Percentiles rank a stretch among this genome's conserved stretches.
These are phyloP conservation scores for Caracal caracal DNA, from an alignment of 2,113 vertebrate genomes.

Conservation along the genomic window DNA sequence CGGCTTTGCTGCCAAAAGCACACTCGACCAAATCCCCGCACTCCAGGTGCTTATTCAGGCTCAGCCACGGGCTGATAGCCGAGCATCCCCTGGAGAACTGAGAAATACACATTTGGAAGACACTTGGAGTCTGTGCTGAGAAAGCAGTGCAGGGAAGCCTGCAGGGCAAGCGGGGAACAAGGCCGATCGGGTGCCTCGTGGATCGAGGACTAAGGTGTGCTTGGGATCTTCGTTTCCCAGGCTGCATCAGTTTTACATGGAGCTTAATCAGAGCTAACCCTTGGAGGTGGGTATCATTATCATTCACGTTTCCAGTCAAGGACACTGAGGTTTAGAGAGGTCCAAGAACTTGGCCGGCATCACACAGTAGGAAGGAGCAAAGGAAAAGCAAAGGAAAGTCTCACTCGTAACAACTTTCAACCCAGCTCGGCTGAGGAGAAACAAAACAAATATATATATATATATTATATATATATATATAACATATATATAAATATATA, in stretches of 20 bases:
- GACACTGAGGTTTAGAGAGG: not conserved
- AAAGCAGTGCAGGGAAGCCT: not conserved
- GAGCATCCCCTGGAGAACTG: not conserved
- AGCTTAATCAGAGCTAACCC: conserved; percentile 8
- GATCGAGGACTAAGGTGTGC: not conserved
- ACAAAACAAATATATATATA: too few relatives aligned
- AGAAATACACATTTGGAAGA: not conserved
- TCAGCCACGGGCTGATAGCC: not conserved
- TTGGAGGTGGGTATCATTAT: not conserved
- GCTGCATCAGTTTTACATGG: not conserved
- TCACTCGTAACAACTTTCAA: not conserved
- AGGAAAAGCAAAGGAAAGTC: not conserved
- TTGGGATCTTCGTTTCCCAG: not conserved
- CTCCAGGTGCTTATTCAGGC: not conserved
- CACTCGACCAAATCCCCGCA: not conserved
- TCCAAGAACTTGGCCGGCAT: not conserved
- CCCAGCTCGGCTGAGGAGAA: too few relatives aligned
- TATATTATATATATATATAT: not conserved
- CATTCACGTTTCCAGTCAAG: not conserved
- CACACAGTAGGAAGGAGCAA: not conserved
- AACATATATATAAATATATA: not conserved
- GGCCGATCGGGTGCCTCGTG: not conserved
- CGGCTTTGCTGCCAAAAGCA: not conserved
- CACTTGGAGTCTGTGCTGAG: not conserved
- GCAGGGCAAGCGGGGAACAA: not conserved